Conservation (phyloP, 1,140 invertebrate species). For the Scaptomyza pallida region DNA sequence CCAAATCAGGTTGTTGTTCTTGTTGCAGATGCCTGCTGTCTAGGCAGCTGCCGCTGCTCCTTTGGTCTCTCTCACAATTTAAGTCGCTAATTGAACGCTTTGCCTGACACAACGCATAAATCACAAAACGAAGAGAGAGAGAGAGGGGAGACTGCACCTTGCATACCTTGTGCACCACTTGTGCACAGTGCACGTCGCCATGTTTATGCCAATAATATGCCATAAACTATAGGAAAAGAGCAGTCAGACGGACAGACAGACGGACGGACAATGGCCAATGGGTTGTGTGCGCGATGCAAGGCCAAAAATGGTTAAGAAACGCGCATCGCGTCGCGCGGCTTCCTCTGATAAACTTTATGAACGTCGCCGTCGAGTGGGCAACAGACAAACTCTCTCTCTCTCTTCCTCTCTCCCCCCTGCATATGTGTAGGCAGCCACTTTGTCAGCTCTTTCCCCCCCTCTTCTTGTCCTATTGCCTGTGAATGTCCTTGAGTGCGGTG, state of each 20-base stretch:
- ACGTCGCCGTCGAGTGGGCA: conserved; percentile 38
- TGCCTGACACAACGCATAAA: conserved; percentile 82
- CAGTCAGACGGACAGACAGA: conserved; percentile 1
- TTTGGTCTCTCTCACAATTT: conserved; percentile 65
- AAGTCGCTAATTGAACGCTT: conserved; percentile 84
- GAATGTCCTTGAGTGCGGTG: conserved; percentile 59
- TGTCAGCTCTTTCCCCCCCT: conserved; percentile 42
- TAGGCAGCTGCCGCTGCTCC: conserved; percentile 26
- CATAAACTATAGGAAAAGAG: conserved; percentile 80
- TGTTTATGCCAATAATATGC: conserved; percentile 84
- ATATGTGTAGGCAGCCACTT: conserved; percentile 71
- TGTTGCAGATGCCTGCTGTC: no score
- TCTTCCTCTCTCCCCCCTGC: neutral
- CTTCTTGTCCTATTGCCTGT: neutral
- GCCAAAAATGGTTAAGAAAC: conserved; percentile 60
- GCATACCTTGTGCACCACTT: conserved; percentile 41
- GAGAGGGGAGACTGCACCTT: conserved; percentile 60
- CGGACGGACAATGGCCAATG: conserved; percentile 44
- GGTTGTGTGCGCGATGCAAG: conserved; percentile 30
- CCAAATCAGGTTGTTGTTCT: no score
- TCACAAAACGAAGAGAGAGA: conserved; percentile 54
- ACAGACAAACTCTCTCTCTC: conserved; percentile 15
- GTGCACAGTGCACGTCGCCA: conserved; percentile 61
- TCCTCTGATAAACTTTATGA: conserved; percentile 79
- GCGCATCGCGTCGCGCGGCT: conserved; percentile 51